Conservation (phyloP, 2,113 vertebrate species). For the Stigmatopora nigra region DNA sequence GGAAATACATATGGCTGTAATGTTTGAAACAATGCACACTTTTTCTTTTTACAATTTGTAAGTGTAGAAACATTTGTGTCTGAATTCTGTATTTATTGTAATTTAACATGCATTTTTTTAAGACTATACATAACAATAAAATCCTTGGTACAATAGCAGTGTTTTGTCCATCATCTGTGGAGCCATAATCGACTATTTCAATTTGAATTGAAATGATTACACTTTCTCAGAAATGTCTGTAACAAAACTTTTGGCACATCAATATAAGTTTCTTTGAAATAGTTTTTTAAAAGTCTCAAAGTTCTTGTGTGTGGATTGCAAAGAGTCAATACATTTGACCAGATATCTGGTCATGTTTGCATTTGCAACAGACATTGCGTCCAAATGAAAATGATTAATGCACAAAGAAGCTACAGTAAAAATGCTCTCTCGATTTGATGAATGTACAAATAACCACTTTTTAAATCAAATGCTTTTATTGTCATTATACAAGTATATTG, state of each 20-base stretch:
- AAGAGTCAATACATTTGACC: constrained; percentile 12
- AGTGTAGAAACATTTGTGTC: constrained; percentile 4
- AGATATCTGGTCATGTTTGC: neutral
- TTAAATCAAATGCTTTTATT: too few relatives aligned
- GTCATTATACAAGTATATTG: too few relatives aligned
- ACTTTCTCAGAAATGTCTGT: neutral
- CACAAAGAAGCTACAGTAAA: neutral
- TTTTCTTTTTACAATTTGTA: constrained; percentile 26
- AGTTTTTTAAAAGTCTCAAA: constrained; percentile 17
- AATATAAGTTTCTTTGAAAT: constrained; percentile 25
- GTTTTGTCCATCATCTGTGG: neutral
- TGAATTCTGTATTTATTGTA: constrained; percentile 51
- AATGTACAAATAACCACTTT: neutral
- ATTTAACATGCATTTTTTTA: constrained; percentile 26
- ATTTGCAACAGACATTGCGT: neutral
- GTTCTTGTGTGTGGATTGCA: constrained; percentile 22
- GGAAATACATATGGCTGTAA: constrained; percentile 13
- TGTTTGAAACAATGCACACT: constrained; percentile 1
- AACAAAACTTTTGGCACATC: constrained; percentile 7
- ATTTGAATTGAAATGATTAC: constrained; percentile 5
- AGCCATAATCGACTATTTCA: constrained; percentile 7
- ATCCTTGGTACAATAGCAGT: neutral
- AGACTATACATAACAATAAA: constrained; percentile 47
- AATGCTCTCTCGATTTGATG: neutral
- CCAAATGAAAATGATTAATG: neutral